phyloP scores from a whole-genome alignment of 2,797 vertebrate genomes.

The Pantherophis vulpinus region DNA sequence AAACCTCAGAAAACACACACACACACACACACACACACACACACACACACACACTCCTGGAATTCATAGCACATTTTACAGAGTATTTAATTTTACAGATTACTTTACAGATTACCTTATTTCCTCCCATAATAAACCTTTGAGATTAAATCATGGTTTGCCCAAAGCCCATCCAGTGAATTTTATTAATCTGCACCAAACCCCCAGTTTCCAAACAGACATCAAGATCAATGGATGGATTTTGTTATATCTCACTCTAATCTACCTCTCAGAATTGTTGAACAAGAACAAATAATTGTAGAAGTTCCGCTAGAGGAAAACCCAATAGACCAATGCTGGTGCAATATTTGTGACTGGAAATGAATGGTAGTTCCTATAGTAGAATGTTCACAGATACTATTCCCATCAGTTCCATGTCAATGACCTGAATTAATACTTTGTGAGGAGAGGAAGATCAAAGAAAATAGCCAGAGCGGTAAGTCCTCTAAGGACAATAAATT shows the following conservation, averaged over 20 bases:
- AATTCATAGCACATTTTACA: not conserved
- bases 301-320: not conserved
- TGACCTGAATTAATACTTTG: not conserved
- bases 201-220: not conserved
- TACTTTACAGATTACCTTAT: not conserved
- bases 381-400: not conserved
- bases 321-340: not conserved
- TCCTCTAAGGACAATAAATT: not conserved
- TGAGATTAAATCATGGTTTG: not conserved
- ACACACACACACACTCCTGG: not conserved
- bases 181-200: not conserved
- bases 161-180: not conserved
- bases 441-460: not conserved
- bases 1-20: too few relatives aligned
- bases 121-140: not conserved
- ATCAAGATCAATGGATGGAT: not conserved
- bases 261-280: not conserved
- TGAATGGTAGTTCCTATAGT: not conserved
- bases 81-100: not conserved
- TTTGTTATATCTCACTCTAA: not conserved
- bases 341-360: conserved; percentile 13
- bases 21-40: too few relatives aligned
- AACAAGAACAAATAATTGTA: not conserved
- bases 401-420: not conserved
- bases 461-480: not conserved